Evolutionary conservation across 2,797 vertebrate species (phyloP).

Genomic region (Distichodus sexfasciatus): DNA sequence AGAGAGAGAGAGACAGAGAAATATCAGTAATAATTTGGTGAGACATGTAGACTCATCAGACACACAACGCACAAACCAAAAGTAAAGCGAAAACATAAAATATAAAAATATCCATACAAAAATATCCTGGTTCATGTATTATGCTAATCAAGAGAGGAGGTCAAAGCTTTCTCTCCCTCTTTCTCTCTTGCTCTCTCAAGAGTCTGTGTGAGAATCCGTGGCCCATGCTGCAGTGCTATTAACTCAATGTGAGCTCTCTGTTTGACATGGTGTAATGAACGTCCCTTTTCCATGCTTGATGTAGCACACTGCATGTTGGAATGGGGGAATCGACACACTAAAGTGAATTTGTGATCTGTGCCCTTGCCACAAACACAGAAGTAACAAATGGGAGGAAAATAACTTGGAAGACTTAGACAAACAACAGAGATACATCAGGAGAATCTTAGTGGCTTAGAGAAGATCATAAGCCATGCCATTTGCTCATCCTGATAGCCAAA

Average conservation of each 20-base stretch:
- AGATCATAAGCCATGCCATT: too few species aligned
- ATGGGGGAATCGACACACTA: constrained; percentile 36
- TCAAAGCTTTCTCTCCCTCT: constrained; percentile 47
- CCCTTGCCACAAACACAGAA: too few species aligned
- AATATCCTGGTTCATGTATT: too few species aligned
- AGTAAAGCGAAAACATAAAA: not conserved
- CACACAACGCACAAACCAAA: not conserved
- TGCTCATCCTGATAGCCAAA: too few species aligned
- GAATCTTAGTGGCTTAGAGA: too few species aligned
- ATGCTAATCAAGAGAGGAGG: constrained; percentile 27
- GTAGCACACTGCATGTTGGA: constrained; percentile 54
- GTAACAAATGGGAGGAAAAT: too few species aligned
- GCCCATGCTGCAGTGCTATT: constrained; percentile 60
- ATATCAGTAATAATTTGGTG: too few species aligned
- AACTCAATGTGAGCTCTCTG: constrained; percentile 63
- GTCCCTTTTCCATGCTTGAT: constrained; percentile 51
- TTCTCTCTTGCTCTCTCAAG: constrained; percentile 52
- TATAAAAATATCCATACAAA: not conserved
- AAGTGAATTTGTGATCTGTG: constrained; percentile 20
- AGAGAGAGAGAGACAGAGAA: not conserved
- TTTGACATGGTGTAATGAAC: constrained; percentile 69
- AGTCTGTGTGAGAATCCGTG: too few species aligned
- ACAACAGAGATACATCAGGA: too few species aligned
- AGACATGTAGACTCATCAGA: not conserved
- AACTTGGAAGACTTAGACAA: too few species aligned